Evolutionary conservation across 2,797 vertebrate species (phyloP).

Genomic region (Acipenser oxyrinchus): DNA sequence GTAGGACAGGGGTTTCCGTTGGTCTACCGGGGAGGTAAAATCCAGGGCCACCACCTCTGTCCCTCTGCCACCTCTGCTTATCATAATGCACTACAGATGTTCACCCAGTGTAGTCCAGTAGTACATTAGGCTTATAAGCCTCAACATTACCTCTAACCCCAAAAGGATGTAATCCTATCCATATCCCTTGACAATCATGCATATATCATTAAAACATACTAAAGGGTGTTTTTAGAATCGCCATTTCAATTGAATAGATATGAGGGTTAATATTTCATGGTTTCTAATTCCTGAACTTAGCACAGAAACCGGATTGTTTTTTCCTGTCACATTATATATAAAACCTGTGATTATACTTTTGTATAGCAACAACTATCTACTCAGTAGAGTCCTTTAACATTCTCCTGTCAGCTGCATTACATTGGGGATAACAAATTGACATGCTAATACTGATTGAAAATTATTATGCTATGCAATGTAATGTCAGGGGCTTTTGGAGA

Average conservation of each 20-base stretch:
- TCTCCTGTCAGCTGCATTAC: no score
- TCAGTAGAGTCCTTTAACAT: no score
- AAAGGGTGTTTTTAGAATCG: neutral
- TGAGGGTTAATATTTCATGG: no score
- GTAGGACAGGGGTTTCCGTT: conserved; percentile 20
- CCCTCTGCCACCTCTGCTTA: conserved; percentile 36
- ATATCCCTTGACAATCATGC: neutral
- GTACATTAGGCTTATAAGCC: neutral
- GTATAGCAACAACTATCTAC: no score
- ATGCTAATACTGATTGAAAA: neutral
- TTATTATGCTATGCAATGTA: neutral
- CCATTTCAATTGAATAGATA: no score
- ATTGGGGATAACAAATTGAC: neutral
- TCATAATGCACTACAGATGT: conserved; percentile 7
- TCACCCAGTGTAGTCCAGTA: neutral
- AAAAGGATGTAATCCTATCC: neutral
- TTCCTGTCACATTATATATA: no score
- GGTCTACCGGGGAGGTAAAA: conserved; percentile 30
- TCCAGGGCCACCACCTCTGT: conserved; percentile 17
- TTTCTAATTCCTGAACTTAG: no score
- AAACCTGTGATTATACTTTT: no score
- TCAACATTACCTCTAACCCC: neutral
- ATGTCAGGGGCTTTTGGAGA: neutral
- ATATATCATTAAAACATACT: neutral
- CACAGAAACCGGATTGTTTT: no score